phyloP scores from a whole-genome alignment of 2,888 invertebrate species.

The Rhamnusium bicolor region DNA sequence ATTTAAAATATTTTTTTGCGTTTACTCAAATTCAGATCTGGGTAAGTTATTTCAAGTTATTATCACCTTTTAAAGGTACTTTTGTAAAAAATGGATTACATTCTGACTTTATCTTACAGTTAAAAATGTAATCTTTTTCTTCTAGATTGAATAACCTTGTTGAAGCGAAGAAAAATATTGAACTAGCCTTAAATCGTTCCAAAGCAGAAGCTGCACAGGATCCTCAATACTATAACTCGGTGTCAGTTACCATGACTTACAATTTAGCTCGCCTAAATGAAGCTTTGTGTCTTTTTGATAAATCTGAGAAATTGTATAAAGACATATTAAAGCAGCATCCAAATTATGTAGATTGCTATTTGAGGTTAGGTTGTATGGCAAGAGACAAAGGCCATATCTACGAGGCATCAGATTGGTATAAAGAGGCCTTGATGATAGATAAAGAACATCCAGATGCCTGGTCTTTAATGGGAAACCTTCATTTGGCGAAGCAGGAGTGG shows the following conservation, averaged over 20 bases:
- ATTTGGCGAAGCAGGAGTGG: conserved; percentile 98
- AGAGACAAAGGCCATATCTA: conserved; percentile 99
- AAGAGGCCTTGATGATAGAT: conserved; percentile 96
- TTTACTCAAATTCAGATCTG: too few species aligned
- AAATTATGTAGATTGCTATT: conserved; percentile 96
- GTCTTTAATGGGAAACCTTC: conserved; percentile 97
- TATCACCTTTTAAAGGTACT: too few species aligned
- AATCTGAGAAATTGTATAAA: conserved; percentile 97
- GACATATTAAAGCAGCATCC: conserved; percentile 98
- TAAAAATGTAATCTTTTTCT: too few species aligned
- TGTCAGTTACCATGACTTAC: conserved; percentile 96
- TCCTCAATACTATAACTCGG: conserved; percentile 95
- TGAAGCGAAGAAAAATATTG: conserved; percentile 88
- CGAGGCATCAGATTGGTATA: conserved; percentile 99
- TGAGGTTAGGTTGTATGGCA: conserved; percentile 96
- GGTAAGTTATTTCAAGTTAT: too few species aligned
- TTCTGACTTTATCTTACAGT: too few species aligned
- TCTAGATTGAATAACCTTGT: conserved; percentile 88
- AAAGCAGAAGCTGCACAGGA: conserved; percentile 88
- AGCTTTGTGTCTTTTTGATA: conserved; percentile 91
- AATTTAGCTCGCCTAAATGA: conserved; percentile 96
- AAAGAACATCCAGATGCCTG: conserved; percentile 98
- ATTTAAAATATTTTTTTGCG: too few species aligned
- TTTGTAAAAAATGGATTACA: too few species aligned
- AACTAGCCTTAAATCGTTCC: conserved; percentile 89